These are phyloP conservation scores for Ditylenchus weischeri DNA, from an alignment of 2,888 invertebrate species.

Conservation along the genomic window DNA sequence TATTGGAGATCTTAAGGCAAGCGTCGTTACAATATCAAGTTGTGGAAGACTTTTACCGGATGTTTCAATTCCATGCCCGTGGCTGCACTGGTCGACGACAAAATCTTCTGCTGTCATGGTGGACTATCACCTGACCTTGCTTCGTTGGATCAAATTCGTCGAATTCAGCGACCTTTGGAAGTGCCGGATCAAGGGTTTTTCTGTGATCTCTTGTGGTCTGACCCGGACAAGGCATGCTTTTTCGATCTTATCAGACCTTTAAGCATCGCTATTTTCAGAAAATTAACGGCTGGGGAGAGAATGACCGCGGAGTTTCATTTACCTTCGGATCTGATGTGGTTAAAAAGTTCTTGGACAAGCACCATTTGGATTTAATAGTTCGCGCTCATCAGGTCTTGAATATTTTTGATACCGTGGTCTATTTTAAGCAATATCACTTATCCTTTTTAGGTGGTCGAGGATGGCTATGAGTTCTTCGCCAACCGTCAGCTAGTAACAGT, in stretches of 20 bases:
- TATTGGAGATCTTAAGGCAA: conserved; percentile 41
- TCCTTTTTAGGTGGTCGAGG: conserved; percentile 49
- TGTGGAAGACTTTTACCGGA: conserved; percentile 51
- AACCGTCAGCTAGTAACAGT: conserved; percentile 44
- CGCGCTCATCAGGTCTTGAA: conserved; percentile 48
- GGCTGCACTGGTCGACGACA: conserved; percentile 54
- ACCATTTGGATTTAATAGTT: conserved; percentile 56
- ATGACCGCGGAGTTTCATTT: conserved; percentile 55
- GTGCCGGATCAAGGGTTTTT: conserved; percentile 52
- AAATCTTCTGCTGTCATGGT: conserved; percentile 55
- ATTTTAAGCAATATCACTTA: too few relatives aligned
- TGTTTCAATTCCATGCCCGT: conserved; percentile 56
- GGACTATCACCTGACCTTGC: conserved; percentile 54
- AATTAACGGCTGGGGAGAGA: conserved; percentile 54
- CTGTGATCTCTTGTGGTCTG: conserved; percentile 56
- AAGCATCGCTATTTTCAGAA: conserved; percentile 12
- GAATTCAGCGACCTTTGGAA: conserved; percentile 51
- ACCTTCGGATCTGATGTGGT: conserved; percentile 55
- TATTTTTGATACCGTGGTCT: too few relatives aligned
- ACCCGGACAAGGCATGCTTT: conserved; percentile 42
- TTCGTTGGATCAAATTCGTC: conserved; percentile 51
- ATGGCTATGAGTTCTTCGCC: conserved; percentile 53
- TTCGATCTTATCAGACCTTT: not conserved
- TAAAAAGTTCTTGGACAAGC: conserved; percentile 50
- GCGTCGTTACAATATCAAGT: conserved; percentile 48